phyloP scores from a whole-genome alignment of 1,140 invertebrate genomes.

The Apolygus lucorum region DNA sequence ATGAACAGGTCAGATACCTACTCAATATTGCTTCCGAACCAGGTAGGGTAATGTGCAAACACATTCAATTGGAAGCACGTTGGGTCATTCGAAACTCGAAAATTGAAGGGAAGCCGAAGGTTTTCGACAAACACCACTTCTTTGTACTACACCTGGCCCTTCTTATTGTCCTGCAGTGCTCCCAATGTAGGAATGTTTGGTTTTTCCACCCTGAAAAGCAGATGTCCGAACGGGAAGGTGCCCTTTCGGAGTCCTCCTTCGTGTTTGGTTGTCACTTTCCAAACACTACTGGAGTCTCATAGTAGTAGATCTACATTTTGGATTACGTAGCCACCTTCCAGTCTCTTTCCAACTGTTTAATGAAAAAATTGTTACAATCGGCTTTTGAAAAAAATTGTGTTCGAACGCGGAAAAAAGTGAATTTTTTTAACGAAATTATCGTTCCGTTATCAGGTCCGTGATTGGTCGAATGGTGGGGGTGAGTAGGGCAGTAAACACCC shows the following conservation, averaged over 20 bases:
- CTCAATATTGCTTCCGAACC: not conserved
- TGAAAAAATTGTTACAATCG: not conserved
- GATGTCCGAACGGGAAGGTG: not conserved
- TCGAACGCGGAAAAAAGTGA: no score
- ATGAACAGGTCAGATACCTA: not conserved
- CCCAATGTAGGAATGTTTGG: not conserved
- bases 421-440: no score
- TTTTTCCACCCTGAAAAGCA: not conserved
- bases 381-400: no score
- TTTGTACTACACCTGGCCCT: not conserved
- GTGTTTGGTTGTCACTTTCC: not conserved
- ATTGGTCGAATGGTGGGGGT: no score
- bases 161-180: not conserved
- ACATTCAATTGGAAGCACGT: not conserved
- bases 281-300: not conserved
- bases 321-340: not conserved
- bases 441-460: no score
- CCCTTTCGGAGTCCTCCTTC: no score
- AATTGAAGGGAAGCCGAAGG: not conserved
- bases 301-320: not conserved
- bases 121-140: not conserved
- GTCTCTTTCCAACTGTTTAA: no score
- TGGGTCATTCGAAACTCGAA: not conserved
- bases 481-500: no score
- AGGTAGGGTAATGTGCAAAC: not conserved